Conservation (phyloP, 2,797 vertebrate species). For the Hydrophis major region DNA sequence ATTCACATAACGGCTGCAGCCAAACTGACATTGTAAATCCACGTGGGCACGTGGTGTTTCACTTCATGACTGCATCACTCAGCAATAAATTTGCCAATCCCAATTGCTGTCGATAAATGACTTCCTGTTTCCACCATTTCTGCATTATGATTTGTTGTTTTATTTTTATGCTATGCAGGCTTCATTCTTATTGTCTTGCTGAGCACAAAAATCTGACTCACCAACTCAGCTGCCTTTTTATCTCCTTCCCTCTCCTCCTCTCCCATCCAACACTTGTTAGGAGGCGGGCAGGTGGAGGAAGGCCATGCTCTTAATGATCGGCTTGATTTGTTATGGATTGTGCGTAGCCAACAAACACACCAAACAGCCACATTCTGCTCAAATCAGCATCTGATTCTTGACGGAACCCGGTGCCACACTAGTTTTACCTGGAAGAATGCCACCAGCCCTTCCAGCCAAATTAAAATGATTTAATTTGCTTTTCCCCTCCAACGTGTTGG, state of each 20-base stretch:
- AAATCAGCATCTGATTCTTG: background rate
- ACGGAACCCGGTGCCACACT: background rate
- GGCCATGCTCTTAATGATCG: background rate
- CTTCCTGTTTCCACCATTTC: background rate
- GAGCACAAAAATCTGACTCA: background rate
- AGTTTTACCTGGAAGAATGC: slow-evolving; percentile 12
- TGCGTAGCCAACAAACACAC: background rate
- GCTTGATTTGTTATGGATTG: background rate
- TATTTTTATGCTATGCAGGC: background rate
- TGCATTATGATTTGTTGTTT: background rate
- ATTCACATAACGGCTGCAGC: background rate
- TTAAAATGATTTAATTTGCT: slow-evolving; percentile 12
- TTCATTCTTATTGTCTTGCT: background rate
- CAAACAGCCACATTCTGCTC: background rate
- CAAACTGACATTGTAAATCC: background rate
- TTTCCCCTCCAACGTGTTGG: slow-evolving; percentile 11
- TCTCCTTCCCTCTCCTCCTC: background rate
- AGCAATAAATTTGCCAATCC: background rate
- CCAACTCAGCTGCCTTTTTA: background rate
- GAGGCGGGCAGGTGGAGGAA: background rate
- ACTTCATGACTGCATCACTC: background rate
- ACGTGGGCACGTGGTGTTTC: background rate
- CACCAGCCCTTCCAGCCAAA: background rate
- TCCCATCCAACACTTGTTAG: background rate
- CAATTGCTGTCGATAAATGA: background rate